Conservation (phyloP, 1,140 invertebrate species). For the Leptonema lineaticorne region DNA sequence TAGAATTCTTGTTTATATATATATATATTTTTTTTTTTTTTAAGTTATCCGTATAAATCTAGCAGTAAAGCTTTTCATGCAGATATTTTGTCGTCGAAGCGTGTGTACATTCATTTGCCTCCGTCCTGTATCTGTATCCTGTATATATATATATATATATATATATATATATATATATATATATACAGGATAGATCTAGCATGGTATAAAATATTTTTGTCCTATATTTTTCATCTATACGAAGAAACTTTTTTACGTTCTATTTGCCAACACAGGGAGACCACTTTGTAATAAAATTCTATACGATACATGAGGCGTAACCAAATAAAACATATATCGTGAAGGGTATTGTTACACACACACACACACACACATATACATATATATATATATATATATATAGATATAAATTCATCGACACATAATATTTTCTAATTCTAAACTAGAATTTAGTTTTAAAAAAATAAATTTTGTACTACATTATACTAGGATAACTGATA, state of each 20-base stretch:
- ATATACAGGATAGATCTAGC: background rate
- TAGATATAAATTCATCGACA: too few relatives aligned
- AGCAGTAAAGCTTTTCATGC: too few relatives aligned
- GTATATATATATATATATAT: background rate
- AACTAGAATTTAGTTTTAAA: too few relatives aligned
- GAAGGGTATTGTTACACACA: constrained; percentile 6
- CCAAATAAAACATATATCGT: constrained; percentile 7
- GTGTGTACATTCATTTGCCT: background rate
- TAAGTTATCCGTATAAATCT: too few relatives aligned
- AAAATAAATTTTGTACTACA: too few relatives aligned
- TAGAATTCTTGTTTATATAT: too few relatives aligned
- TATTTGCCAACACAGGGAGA: constrained; percentile 9
- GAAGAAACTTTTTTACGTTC: constrained; percentile 15
- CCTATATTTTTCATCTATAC: background rate
- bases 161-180: background rate
- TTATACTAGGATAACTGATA: too few relatives aligned
- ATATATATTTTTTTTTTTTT: too few relatives aligned
- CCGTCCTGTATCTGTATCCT: background rate
- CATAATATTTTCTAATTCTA: too few relatives aligned
- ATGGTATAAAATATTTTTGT: constrained; percentile 8
- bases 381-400: too few relatives aligned
- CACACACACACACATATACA: too few relatives aligned
- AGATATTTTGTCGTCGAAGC: too few relatives aligned
- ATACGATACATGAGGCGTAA: constrained; percentile 9
- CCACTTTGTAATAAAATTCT: constrained; percentile 25